Evolutionary conservation across 35 echinoderm and acorn worm species (phyloP).

Genomic region (Anneissia japonica): DNA sequence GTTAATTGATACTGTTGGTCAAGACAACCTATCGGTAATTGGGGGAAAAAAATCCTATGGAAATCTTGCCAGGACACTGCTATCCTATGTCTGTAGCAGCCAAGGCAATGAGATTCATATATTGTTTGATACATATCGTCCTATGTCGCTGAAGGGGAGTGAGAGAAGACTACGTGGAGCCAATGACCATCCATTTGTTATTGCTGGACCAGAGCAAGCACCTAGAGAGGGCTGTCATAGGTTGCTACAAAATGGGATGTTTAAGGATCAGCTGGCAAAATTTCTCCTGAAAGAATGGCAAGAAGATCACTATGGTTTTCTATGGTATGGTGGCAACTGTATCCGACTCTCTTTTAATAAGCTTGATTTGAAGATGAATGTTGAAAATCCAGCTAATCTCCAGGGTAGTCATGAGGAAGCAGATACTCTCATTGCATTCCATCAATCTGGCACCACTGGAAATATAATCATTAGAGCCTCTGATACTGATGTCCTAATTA

Average conservation of each 20-base stretch:
- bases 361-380: constrained; percentile 10
- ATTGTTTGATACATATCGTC: constrained; percentile 40
- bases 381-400: constrained; percentile 34
- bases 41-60: neutral
- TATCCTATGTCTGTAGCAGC: neutral
- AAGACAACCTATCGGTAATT: neutral
- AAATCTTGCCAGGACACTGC: neutral
- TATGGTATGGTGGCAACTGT: constrained; percentile 42
- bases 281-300: constrained; percentile 56
- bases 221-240: constrained; percentile 26
- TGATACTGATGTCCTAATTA: constrained; percentile 50
- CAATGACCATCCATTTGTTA: constrained; percentile 23
- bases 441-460: constrained; percentile 14
- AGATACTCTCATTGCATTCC: constrained; percentile 46
- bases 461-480: constrained; percentile 44
- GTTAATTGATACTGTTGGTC: too few species aligned
- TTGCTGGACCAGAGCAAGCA: constrained; percentile 39
- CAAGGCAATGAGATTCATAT: constrained; percentile 32
- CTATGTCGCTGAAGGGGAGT: constrained; percentile 36
- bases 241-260: constrained; percentile 21
- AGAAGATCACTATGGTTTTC: constrained; percentile 36
- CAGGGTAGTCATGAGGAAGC: constrained; percentile 39
- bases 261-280: constrained; percentile 37
- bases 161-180: constrained; percentile 45
- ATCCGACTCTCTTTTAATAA: constrained; percentile 17